Evolutionary conservation across 1,140 invertebrate genomes (phyloP).

Genomic region (Macrocentrus cingulum): DNA sequence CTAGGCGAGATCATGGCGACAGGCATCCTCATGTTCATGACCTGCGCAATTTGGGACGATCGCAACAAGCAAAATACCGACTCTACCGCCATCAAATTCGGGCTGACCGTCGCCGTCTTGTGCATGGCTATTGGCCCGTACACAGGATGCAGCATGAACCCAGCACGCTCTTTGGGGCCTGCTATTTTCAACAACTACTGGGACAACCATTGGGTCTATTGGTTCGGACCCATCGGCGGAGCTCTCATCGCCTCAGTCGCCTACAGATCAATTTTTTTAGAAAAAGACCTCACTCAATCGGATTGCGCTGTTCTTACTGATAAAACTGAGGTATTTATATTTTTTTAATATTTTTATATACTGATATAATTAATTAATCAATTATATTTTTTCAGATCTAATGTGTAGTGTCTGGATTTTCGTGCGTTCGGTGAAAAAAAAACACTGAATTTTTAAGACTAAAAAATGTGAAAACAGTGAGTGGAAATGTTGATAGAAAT

Average conservation of each 20-base stretch:
- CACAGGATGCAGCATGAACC: constrained; percentile 81
- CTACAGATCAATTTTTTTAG: constrained; percentile 41
- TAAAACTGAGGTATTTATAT: constrained; percentile 25
- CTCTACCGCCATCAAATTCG: constrained; percentile 65
- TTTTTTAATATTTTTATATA: neutral
- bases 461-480: too few relatives aligned
- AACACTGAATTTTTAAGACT: too few relatives aligned
- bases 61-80: constrained; percentile 63
- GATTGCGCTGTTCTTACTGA: constrained; percentile 6
- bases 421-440: too few relatives aligned
- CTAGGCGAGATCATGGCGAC: constrained; percentile 65
- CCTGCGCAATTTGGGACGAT: constrained; percentile 67
- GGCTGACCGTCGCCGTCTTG: constrained; percentile 63
- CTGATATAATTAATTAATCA: too few relatives aligned
- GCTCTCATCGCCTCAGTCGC: constrained; percentile 34
- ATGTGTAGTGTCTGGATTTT: too few relatives aligned
- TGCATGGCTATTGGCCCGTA: constrained; percentile 67
- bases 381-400: too few relatives aligned
- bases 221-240: constrained; percentile 47
- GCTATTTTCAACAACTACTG: constrained; percentile 72
- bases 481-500: too few relatives aligned
- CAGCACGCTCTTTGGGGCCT: constrained; percentile 76
- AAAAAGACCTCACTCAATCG: constrained; percentile 7
- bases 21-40: constrained; percentile 63
- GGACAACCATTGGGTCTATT: constrained; percentile 70